phyloP scores from a whole-genome alignment of 2,113 vertebrate genomes.

The Cranoglanis bouderius region DNA sequence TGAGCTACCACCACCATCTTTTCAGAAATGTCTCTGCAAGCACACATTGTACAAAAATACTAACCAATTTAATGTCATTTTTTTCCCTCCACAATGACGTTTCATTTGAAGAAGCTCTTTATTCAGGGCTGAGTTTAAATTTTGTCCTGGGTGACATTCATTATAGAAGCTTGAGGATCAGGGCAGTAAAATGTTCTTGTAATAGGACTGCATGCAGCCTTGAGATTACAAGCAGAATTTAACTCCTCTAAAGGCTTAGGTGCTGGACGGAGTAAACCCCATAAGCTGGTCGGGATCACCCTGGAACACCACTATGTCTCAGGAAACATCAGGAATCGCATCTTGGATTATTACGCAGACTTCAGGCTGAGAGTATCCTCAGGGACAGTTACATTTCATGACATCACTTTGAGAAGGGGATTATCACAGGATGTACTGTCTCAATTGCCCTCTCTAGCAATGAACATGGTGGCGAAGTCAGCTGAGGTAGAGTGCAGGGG shows the following conservation, averaged over 20 bases:
- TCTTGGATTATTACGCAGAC: no score
- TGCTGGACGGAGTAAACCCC: conserved; percentile 4
- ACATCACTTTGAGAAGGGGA: no score
- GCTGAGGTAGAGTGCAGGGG: no score
- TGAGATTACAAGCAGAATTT: neutral
- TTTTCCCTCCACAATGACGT: neutral
- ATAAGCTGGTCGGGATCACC: no score
- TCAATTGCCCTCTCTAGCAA: no score
- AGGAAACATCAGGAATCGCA: no score
- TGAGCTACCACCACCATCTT: neutral
- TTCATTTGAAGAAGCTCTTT: conserved; percentile 1
- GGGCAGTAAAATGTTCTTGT: conserved; percentile 20
- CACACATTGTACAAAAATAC: neutral
- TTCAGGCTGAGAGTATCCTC: no score
- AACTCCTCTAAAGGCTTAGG: neutral
- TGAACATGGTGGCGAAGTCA: no score
- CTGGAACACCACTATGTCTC: no score
- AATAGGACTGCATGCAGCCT: neutral
- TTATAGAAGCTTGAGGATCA: neutral
- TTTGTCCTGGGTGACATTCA: conserved; percentile 3
- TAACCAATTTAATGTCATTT: neutral
- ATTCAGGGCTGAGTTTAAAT: neutral
- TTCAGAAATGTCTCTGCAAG: neutral
- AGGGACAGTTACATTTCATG: no score
- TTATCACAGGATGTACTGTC: no score